phyloP scores from a whole-genome alignment of 2,888 invertebrate genomes.

The Allophyes oxyacanthae region DNA sequence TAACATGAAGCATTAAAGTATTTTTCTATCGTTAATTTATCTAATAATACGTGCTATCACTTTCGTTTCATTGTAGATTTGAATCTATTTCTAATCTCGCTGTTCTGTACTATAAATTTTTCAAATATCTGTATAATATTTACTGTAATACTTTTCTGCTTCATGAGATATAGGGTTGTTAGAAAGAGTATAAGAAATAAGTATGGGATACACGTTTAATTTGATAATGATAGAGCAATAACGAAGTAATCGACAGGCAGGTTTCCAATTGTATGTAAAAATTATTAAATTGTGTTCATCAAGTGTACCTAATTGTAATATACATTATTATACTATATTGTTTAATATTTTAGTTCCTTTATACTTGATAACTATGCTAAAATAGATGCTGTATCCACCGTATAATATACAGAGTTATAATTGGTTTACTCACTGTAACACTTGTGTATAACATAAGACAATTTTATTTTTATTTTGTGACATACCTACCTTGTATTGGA shows the following conservation, averaged over 20 bases:
- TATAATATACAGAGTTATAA: constrained; percentile 52
- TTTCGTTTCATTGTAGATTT: constrained; percentile 81
- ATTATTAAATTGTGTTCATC: constrained; percentile 68
- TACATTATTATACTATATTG: constrained; percentile 64
- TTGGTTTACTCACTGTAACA: constrained; percentile 55
- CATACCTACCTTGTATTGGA: constrained; percentile 46
- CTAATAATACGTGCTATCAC: constrained; percentile 64
- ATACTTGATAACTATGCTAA: constrained; percentile 59
- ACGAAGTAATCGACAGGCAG: constrained; percentile 74
- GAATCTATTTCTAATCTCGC: constrained; percentile 83
- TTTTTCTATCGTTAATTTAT: constrained; percentile 66
- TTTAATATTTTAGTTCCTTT: constrained; percentile 66
- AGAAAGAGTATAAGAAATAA: constrained; percentile 83
- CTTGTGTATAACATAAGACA: constrained; percentile 53
- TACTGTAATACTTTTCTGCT: constrained; percentile 87
- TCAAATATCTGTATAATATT: constrained; percentile 82
- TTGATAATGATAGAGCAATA: constrained; percentile 77
- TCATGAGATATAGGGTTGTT: constrained; percentile 86
- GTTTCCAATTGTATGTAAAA: constrained; percentile 74
- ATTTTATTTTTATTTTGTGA: constrained; percentile 52
- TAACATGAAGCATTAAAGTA: constrained; percentile 88
- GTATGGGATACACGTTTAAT: constrained; percentile 80
- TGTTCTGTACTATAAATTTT: constrained; percentile 80
- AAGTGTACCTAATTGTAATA: constrained; percentile 71
- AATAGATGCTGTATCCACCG: constrained; percentile 59